Evolutionary conservation across 2,797 vertebrate genomes (phyloP), one percentile per base, ranked within the genome.

Genomic region (Tangara arthus): DNA sequence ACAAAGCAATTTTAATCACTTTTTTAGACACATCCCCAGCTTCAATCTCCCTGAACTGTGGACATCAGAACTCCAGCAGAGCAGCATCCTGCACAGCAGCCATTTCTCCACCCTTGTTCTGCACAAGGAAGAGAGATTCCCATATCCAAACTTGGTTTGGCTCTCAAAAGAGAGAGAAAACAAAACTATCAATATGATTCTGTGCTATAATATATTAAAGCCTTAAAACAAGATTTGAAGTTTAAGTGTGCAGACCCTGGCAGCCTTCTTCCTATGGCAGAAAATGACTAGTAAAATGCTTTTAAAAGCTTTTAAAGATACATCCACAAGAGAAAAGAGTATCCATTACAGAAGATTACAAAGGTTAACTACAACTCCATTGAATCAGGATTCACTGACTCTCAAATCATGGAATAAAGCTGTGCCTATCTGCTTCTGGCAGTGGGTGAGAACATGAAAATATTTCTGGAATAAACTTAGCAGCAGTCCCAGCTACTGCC

Each of bases 111-210:
- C 49, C 22, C 59, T 61, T 78, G 23, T 7, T 41, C 81, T 75
- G 65, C 72, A 65, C 17, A 50, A 76, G 30, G 35, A 68, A 15
- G 8, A 86, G 41, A 84, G 26, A 81, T 68, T 87, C 82, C 84
- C 87, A 85, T 28, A 89, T 71, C 61, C 69, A 82, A 85, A 80
- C 61, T 91, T 65, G 61, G 17, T 73, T 71, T 85, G 82, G 82
- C 35, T 92, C 65, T 64, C 55, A 72, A 81, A 56, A 69, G 61
- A 91, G 56, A 68, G 85, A 82, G 90, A 91, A 93, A 94, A 66
- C 80, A 93, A 82, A 94, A 68, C 64, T 66, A 91, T 91, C 90
- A 65, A 83, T 88, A 82, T 9, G 16, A 86, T 81, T 83, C 35
- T 47, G 65, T 65, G 84, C 73, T 81, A 15, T 61, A 83, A 93